Evolutionary conservation across 2,888 invertebrate genomes (phyloP), one percentile per base, ranked within the genome.

Genomic region (Elmis aenea): DNA sequence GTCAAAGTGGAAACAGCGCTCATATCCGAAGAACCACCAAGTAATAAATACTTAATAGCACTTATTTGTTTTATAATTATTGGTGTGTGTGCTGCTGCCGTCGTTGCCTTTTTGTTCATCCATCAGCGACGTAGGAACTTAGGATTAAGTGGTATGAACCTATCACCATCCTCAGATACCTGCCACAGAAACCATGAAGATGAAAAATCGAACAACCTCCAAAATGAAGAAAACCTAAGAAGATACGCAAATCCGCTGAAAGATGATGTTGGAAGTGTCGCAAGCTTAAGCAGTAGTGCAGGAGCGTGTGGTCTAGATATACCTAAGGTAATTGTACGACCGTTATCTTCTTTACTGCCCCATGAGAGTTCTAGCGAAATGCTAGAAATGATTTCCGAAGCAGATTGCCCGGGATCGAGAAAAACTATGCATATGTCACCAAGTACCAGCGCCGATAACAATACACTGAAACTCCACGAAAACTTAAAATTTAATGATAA

Each of bases 191-290:
- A 79, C 56, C 80, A 83, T 58, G 85, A 87, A 59, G 88, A 89
- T 59, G 89, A 90, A 59, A 90, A 90, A 64, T 86, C 90, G 2
- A 92, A 92, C 66, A 92, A 92, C 66, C 68, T 89, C 38, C 91
- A 92, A 68, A 91, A 90, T 65, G 89, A 90, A 62, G 91, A 92
- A 67, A 91, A 90, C 62, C 72, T 92, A 38, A 76, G 90, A 32
- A 45, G 54, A 29, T 67, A 66, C 42, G 64, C 67, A 11, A 67
- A 67, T 50, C 67, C 67, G 67, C 45, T 70, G 63, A 42, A 74
- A 67, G 46, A 72, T 74, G 52, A 67, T 32, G 68, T 77, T 24
- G 71, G 75, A 37, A 71, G 70, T 41, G 62, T 69, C 40, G 69
- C 71, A 23, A 71, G 72, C 52, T 61, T 69, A 22, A 18, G 8